Evolutionary conservation across 2,888 invertebrate genomes (phyloP), one percentile per base, ranked within the genome.

Genomic region (Rhynchonema sp.): DNA sequence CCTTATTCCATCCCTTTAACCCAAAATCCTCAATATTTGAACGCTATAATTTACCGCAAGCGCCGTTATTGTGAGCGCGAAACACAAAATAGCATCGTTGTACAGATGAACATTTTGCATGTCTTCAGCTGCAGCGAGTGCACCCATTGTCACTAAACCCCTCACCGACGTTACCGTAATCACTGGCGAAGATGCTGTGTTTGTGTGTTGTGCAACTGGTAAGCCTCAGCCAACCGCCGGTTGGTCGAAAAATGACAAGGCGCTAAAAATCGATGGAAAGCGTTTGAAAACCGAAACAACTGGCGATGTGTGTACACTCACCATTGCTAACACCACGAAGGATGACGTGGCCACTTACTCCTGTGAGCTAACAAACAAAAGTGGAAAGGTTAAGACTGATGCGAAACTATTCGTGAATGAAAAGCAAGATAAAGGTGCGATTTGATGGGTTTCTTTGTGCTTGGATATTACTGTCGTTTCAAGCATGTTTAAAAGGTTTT

Each of bases 241-340:
- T 22, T 52, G 52, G 52, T 17, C 9, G 6, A 52, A 52, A 22
- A 52, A 52, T 22, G 52, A n/a, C 52, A 17, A 9, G n/a, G n/a
- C n/a, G n/a, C 9, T 52, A 9, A 52, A 3, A 52, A 6, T 22
- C 3, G 52, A 71, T 63, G 67, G 70, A 59, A 64, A 65, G 27
- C 58, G 70, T 9, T 69, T 70, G 61, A 68, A 66, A 9, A 62
- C 71, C 61, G 66, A 66, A 52, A 70, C 70, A 17, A 67, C 67
- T 59, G 71, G 55, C 25, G 55, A 55, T 55, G 25, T 27, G 6
- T 28, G 26, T 2, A 62, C 62, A 23, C 60, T 68, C 46, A 58
- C 62, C 30, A 65, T 68, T 55, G 63, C 64, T 46, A 61, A 66
- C 17, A 62, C 65, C 1, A 59, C 56, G 3, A 59, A 62, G 0